phyloP scores from a whole-genome alignment of 2,888 invertebrate species.

The Phengaris alcon region DNA sequence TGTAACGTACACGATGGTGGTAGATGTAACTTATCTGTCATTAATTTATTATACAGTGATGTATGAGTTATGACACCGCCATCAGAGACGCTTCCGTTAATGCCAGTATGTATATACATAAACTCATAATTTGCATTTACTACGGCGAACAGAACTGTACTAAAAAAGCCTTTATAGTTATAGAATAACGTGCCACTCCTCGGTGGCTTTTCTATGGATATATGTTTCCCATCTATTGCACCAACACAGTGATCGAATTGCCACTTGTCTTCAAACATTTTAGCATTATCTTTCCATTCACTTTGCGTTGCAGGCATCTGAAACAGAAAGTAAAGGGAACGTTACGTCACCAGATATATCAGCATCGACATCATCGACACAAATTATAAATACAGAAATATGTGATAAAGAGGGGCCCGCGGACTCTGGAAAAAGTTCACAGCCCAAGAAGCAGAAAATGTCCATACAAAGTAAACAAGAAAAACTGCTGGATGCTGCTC shows the following conservation, averaged over 20 bases:
- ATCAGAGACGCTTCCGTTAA: slow-evolving; percentile 32
- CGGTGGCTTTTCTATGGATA: slow-evolving; percentile 38
- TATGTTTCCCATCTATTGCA: slow-evolving; percentile 40
- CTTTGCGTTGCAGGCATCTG: slow-evolving; percentile 25
- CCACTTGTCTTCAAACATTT: slow-evolving; percentile 37
- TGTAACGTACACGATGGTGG: slow-evolving; percentile 26
- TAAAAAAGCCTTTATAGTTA: slow-evolving; percentile 41
- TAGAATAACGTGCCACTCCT: slow-evolving; percentile 38
- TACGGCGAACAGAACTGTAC: too few species aligned
- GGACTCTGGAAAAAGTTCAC: slow-evolving; percentile 32
- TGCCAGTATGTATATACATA: too few species aligned
- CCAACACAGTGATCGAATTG: slow-evolving; percentile 39
- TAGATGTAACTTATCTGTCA: slow-evolving; percentile 20
- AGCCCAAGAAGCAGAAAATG: slow-evolving; percentile 33
- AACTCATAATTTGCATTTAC: too few species aligned
- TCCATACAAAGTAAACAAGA: slow-evolving; percentile 34
- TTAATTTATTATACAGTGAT: slow-evolving; percentile 23
- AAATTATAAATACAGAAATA: slow-evolving; percentile 32
- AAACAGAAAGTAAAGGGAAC: slow-evolving; percentile 21
- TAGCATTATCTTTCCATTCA: slow-evolving; percentile 18
- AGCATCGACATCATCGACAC: slow-evolving; percentile 29
- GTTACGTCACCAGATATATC: slow-evolving; percentile 27
- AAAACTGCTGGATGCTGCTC: slow-evolving; percentile 34
- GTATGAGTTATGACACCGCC: slow-evolving; percentile 32
- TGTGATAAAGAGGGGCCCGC: slow-evolving; percentile 29